These are phyloP conservation scores for Drosophila ustulata DNA, from an alignment of 2,888 invertebrate genomes.

Conservation along the genomic window DNA sequence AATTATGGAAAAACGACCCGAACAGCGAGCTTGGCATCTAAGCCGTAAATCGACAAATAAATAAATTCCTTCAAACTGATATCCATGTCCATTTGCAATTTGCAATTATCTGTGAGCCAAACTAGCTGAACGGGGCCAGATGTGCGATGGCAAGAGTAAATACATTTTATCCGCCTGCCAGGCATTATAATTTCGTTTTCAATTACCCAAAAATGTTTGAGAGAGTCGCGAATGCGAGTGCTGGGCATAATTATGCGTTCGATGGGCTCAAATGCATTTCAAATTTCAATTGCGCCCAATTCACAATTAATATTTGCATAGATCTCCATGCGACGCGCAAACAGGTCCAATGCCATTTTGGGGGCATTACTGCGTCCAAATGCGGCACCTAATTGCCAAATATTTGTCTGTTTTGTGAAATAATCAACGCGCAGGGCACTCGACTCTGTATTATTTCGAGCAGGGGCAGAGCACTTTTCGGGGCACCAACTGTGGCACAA, in stretches of 20 bases:
- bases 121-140: neutral
- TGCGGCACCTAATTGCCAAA: constrained; percentile 65
- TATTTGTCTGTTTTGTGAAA: constrained; percentile 61
- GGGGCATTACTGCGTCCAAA: constrained; percentile 11
- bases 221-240: constrained; percentile 3
- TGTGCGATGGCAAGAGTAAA: neutral
- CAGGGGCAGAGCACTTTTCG: constrained; percentile 10
- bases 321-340: constrained; percentile 4
- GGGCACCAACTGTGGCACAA: constrained; percentile 16
- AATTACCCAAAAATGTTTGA: constrained; percentile 54
- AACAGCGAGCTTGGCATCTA: neutral
- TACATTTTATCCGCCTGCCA: constrained; percentile 21
- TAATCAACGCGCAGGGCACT: constrained; percentile 46
- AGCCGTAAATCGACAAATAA: constrained; percentile 18
- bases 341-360: constrained; percentile 17
- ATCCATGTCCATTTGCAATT: constrained; percentile 31
- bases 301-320: constrained; percentile 47
- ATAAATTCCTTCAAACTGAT: constrained; percentile 15
- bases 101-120: constrained; percentile 14
- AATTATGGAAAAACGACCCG: neutral
- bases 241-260: constrained; percentile 53
- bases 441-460: constrained; percentile 34
- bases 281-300: constrained; percentile 37
- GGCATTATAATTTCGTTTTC: constrained; percentile 58
- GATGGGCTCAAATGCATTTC: constrained; percentile 29